These are phyloP conservation scores for Brachionus calyciflorus DNA, from an alignment of 1,140 invertebrate species.

Conservation along the genomic window DNA sequence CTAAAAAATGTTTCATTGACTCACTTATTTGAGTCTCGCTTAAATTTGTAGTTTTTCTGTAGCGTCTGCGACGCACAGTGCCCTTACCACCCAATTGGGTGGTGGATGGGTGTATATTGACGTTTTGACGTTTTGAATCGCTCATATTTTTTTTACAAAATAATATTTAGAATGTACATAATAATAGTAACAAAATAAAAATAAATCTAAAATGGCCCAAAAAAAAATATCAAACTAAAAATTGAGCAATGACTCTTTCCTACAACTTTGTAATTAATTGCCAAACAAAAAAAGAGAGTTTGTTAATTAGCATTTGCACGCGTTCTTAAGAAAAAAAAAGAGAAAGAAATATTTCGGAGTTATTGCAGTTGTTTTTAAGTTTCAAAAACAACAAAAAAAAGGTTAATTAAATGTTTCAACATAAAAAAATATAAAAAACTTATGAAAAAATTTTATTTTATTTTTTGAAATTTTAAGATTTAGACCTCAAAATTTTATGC, in stretches of 20 bases:
- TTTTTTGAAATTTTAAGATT: too few relatives aligned
- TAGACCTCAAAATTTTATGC: background rate
- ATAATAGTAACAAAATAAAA: background rate
- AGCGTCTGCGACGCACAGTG: conserved; percentile 20
- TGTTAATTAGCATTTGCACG: background rate
- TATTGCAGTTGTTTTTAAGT: background rate
- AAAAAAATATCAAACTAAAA: background rate
- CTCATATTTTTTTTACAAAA: conserved; percentile 1
- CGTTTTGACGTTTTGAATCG: background rate
- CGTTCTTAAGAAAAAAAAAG: too few relatives aligned
- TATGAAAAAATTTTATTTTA: too few relatives aligned
- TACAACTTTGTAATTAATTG: too few relatives aligned
- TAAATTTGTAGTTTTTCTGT: conserved; percentile 7
- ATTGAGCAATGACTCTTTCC: background rate
- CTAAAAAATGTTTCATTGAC: conserved; percentile 24
- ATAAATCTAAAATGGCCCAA: background rate
- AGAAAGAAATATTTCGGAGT: background rate
- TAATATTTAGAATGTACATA: conserved; percentile 13
- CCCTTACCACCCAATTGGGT: conserved; percentile 40
- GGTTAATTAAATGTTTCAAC: conserved; percentile 37
- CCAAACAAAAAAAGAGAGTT: too few relatives aligned
- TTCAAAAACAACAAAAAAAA: too few relatives aligned
- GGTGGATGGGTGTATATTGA: background rate
- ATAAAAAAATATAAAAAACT: background rate
- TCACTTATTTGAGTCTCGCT: conserved; percentile 30